Base-by-base conservation (phyloP, 2,797 vertebrate species). In the Sandelia bainsii region DNA sequence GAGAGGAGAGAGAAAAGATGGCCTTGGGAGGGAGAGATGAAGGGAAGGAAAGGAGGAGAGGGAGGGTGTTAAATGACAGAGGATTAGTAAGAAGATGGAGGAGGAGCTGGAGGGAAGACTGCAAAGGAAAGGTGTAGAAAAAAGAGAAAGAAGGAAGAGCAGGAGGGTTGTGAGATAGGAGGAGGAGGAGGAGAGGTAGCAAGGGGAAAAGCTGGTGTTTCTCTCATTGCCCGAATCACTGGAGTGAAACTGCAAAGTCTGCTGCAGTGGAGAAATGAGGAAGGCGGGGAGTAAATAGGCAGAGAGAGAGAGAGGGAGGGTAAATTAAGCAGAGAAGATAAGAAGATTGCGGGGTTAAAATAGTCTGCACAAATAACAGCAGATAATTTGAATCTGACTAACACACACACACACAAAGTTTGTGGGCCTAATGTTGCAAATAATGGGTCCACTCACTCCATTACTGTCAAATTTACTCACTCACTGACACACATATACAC, bases 231-330 rank as follows among this genome's bases (percentile, higher is more conserved):
- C 83, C 87, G 88, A 92, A 89, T 86, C 90, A 74, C 71, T 91
- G 88, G 88, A 85, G 80, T 90, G 88, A 92, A 89, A 89, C 89
- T 83, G 88, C 90, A 90, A 89, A 87, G 69, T 86, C 87, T 93
- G 89, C 89, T 89, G 91, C 91, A 86, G 87, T 85, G 78, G 75
- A 77, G 78, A 78, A 80, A 83, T 39, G 80, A 59, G 64, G 77
- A 6, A 11, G 64, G 53, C 3, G 51, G 56, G 12, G 73, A 8
- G n/a, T 13, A 45, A 5, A 6, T 6, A 5, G 25, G 25, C 5
- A 34, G 27, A n/a, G 57, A 27, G 0, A 25, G 27, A 29, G 11
- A 20, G 53, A 16, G 58, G 16, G 58, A 17, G 44, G 27, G 51
- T 11, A 62, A 86, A 66, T 82, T 69, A 79, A 17, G 25, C 32